phyloP scores from a whole-genome alignment of 30 jellyfish, hydroid and myxozoan genomes.

The Clytia hemisphaerica region DNA sequence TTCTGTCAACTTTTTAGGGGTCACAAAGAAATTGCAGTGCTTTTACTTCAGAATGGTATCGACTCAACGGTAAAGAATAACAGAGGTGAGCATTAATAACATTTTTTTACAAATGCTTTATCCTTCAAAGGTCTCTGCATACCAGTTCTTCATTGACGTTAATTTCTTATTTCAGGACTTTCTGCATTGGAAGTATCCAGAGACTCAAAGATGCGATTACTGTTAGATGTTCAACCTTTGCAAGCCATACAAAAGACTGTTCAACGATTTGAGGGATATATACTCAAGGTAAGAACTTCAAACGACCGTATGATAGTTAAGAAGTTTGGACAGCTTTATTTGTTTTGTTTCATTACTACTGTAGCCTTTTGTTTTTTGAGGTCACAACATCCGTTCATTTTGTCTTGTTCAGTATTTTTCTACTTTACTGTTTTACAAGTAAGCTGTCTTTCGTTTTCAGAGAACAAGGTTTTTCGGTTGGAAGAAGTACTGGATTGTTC shows the following conservation, averaged over 20 bases:
- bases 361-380: too few species aligned
- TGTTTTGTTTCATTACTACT: too few species aligned
- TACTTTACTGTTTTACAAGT: too few species aligned
- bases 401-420: too few species aligned
- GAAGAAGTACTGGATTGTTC: conserved; percentile 88
- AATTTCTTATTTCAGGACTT: conserved; percentile 70
- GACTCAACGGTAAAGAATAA: conserved; percentile 82
- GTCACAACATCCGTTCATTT: too few species aligned
- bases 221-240: conserved; percentile 93
- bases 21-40: conserved; percentile 85
- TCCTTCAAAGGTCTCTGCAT: too few species aligned
- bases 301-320: too few species aligned
- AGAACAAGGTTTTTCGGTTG: conserved; percentile 83
- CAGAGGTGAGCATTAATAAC: conserved; percentile 49
- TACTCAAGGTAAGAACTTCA: conserved; percentile 66
- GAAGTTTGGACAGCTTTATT: not conserved
- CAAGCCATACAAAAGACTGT: conserved; percentile 96
- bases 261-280: conserved; percentile 82
- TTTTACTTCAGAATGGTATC: conserved; percentile 83
- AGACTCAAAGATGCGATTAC: conserved; percentile 74
- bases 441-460: conserved; percentile 24
- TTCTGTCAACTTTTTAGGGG: conserved; percentile 44
- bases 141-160: too few species aligned
- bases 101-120: not conserved
- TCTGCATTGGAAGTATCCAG: conserved; percentile 76